These are phyloP conservation scores for Sporophila hypoxantha DNA, from an alignment of 2,113 vertebrate genomes.

Conservation along the genomic window DNA sequence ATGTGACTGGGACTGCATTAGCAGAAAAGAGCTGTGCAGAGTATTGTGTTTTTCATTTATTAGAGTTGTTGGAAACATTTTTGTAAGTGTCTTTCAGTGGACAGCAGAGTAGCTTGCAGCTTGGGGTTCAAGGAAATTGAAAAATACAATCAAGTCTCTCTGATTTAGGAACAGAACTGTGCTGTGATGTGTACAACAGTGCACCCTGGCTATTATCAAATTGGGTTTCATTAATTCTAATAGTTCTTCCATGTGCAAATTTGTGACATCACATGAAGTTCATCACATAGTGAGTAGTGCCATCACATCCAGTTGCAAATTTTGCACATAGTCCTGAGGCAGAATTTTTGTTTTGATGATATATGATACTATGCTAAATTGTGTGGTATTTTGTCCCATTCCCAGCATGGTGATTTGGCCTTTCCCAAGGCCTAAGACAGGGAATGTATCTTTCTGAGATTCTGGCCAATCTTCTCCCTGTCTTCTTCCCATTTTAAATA, in stretches of 20 bases:
- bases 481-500: background rate
- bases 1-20: constrained; percentile 27
- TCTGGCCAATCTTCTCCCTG: background rate
- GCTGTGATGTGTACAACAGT: background rate
- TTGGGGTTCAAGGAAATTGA: background rate
- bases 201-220: background rate
- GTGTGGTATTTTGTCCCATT: background rate
- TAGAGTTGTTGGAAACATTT: constrained; percentile 19
- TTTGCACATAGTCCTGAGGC: background rate
- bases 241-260: background rate
- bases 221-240: background rate
- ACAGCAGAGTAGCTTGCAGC: background rate
- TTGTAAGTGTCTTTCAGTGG: background rate
- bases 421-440: background rate
- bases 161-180: background rate
- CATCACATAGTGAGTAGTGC: background rate
- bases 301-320: background rate
- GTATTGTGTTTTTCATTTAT: constrained; percentile 30
- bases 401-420: background rate
- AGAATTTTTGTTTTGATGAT: background rate
- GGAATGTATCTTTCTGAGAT: background rate
- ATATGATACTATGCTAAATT: background rate
- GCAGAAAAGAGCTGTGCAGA: constrained; percentile 25
- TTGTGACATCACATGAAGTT: background rate
- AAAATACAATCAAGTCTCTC: background rate